Evolutionary conservation across 2,113 vertebrate species (phyloP).

Genomic region (Emydocephalus ijimae): DNA sequence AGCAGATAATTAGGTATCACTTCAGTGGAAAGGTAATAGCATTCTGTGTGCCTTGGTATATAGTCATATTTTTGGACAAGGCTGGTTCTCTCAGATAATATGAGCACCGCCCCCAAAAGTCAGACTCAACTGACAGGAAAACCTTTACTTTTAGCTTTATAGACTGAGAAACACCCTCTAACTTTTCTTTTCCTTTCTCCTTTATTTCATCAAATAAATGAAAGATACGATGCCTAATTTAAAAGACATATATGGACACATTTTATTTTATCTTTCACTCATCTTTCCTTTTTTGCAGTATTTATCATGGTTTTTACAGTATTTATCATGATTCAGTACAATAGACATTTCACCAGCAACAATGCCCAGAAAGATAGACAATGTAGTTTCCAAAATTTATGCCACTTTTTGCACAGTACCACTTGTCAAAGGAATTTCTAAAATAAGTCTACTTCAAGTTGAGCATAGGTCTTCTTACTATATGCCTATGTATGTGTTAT

Average conservation of each 20-base stretch:
- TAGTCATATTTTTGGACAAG: not conserved
- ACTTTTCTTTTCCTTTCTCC: not conserved
- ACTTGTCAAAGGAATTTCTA: not conserved
- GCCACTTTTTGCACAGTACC: not conserved
- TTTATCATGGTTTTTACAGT: not conserved
- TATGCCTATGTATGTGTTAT: not conserved
- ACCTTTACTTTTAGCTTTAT: not conserved
- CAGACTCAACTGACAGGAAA: not conserved
- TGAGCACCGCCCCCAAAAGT: not conserved
- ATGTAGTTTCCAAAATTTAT: constrained; percentile 43
- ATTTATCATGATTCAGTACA: not conserved
- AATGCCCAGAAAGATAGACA: accelerated
- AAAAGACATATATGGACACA: not conserved
- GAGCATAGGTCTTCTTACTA: not conserved
- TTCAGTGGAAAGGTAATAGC: not conserved
- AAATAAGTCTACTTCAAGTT: not conserved
- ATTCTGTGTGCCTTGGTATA: not conserved
- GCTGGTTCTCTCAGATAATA: not conserved
- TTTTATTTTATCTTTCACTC: not conserved
- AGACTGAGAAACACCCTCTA: not conserved
- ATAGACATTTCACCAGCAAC: not conserved
- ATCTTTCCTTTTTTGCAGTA: not conserved
- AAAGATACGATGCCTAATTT: not conserved
- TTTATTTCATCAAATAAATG: not conserved
- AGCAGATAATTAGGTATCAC: not conserved